Percentiles rank a stretch among this genome's conserved stretches.
Evolutionary conservation across 2,797 vertebrate species (phyloP).

Genomic region (Arctocebus calabarensis): DNA sequence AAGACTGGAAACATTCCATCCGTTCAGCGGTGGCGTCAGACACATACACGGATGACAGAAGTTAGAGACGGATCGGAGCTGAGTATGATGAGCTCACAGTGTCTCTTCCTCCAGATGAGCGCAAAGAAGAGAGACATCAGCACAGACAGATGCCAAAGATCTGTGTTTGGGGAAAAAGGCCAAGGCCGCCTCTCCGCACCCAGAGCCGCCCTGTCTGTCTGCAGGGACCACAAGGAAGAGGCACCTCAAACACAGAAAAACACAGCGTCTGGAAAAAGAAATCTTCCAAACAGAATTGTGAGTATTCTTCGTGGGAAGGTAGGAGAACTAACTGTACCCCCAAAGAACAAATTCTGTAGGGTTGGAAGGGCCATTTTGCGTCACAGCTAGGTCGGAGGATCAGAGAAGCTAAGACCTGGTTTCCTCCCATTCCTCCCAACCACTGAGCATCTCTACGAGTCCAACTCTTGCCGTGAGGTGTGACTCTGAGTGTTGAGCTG

Average conservation of each 20-base stretch:
- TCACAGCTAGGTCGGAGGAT: background rate
- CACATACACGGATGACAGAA: background rate
- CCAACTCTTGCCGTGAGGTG: accelerated
- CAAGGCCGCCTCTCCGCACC: background rate
- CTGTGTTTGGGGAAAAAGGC: background rate
- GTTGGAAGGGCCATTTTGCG: background rate
- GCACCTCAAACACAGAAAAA: background rate
- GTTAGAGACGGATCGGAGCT: background rate
- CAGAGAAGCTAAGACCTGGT: too few species aligned
- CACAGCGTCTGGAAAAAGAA: background rate
- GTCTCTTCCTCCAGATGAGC: background rate
- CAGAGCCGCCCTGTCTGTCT: background rate
- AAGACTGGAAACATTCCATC: background rate
- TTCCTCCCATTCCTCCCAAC: background rate
- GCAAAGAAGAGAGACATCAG: background rate
- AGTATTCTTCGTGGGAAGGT: background rate
- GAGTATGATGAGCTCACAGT: too few species aligned
- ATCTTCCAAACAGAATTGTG: background rate
- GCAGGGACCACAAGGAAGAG: background rate
- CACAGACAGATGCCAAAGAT: background rate
- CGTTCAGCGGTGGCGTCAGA: background rate
- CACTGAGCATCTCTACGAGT: too few species aligned
- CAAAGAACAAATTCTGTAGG: background rate
- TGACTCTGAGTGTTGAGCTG: background rate
- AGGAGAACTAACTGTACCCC: background rate